Conservation (phyloP, 2,797 vertebrate genomes). For the Amblyraja radiata region DNA sequence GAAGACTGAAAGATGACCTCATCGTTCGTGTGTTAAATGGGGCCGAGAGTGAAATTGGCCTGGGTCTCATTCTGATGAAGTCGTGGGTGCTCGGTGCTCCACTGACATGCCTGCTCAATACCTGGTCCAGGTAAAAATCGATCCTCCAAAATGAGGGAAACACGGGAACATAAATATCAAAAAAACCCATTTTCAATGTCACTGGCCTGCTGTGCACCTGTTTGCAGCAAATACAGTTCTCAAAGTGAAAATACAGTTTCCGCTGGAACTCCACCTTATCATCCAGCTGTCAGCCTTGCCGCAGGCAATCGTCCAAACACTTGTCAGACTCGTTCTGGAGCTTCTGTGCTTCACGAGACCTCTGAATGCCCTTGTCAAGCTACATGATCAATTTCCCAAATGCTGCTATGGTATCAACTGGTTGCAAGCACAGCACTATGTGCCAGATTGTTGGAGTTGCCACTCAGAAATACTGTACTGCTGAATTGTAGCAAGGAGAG, state of each 20-base stretch:
- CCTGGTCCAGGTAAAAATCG: background rate
- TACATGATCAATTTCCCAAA: background rate
- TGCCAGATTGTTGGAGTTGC: background rate
- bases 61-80: background rate
- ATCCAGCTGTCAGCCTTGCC: background rate
- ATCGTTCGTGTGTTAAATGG: background rate
- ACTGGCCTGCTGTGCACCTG: background rate
- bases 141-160: background rate
- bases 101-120: background rate
- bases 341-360: background rate
- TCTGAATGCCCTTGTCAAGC: background rate
- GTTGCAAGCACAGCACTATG: background rate
- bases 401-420: background rate
- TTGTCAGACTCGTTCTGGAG: background rate
- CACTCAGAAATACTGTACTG: background rate
- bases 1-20: background rate
- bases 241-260: background rate
- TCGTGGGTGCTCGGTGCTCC: background rate
- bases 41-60: background rate
- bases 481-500: background rate
- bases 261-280: slow-evolving; percentile 2
- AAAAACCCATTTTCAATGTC: too few species aligned
- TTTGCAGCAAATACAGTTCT: background rate
- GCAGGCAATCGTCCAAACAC: background rate
- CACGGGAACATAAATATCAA: background rate